A percentile compares a stretch with the other conserved stretches of the same genome.
phyloP scores from a whole-genome alignment of 92 coral and sea anemone species.

The Nematostella vectensis region DNA sequence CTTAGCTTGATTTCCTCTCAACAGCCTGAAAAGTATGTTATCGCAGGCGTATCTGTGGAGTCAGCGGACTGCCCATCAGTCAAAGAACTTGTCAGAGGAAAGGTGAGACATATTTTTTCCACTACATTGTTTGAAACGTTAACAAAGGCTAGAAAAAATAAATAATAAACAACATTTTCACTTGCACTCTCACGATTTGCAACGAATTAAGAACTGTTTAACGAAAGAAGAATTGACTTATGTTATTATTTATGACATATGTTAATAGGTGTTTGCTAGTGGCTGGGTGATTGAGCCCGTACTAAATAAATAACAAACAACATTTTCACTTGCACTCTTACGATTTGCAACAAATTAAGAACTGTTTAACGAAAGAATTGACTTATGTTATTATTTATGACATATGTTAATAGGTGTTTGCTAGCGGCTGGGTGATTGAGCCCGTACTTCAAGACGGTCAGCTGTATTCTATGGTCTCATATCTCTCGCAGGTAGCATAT shows the following conservation, averaged over 20 bases:
- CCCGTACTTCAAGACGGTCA: conserved; percentile 90
- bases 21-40: conserved; percentile 65
- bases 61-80: conserved; percentile 54
- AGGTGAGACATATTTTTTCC: conserved; percentile 35
- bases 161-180: too few relatives aligned
- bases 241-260: too few relatives aligned
- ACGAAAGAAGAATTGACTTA: too few relatives aligned
- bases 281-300: too few relatives aligned
- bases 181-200: too few relatives aligned
- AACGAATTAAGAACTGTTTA: too few relatives aligned
- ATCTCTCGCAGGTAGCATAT: conserved; percentile 76
- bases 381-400: too few relatives aligned
- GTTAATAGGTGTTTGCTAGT: conserved; percentile 48
- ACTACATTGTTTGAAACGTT: background rate
- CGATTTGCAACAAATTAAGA: too few relatives aligned
- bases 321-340: too few relatives aligned
- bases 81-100: conserved; percentile 60
- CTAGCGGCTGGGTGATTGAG: conserved; percentile 93
- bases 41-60: conserved; percentile 68
- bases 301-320: too few relatives aligned
- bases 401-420: conserved; percentile 43
- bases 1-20: background rate
- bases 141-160: too few relatives aligned
- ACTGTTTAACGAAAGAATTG: too few relatives aligned
- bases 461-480: conserved; percentile 88